Evolutionary conservation across 1,140 invertebrate genomes (phyloP), one percentile per base, ranked within the genome.

Genomic region (Teleogryllus occipitalis): DNA sequence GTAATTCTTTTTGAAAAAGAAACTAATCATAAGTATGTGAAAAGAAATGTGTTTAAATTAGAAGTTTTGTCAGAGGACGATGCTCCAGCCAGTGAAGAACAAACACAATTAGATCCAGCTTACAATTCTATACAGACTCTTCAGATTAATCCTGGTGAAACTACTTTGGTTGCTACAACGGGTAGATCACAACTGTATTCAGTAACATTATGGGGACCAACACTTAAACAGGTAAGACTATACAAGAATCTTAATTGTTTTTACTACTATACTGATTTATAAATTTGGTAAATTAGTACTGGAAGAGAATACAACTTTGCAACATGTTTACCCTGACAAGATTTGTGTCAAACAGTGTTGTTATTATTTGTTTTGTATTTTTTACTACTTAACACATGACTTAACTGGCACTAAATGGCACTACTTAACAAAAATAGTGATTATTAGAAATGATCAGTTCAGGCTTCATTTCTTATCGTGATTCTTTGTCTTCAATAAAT

Each of bases 1-100:
- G 87, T 93, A 0, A 85, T 91, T 47, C 85, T 93, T 75, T 93
- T 91, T 83, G 92, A 93, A 83, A 91, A 90, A 82, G 89, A 90
- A 80, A 88, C 88, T 0, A 87, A 85, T 4, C 87, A 90, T 81
- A 89, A 88, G 81, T 93, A 90, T 83, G 85, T 85, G 7, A 92
- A 91, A 81, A 88, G 89, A 82, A 89, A 90, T 79, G 82, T 91
- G 7, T 92, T 88, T 74, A 39, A 39, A 39, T 39, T 39, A 39
- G 27, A 39, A 2, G 27, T 39, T 39, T 39, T 39, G 27, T 39
- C 27, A 39, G 27, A 39, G 5, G 27, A 39, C 27, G 83, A 86
- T 72, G 86, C 92, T 65, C 90, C 89, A 0, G 84, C 87, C 74
- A 88, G 88, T 81, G 82, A 83, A 7, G 81, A 85, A 0, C 39